Evolutionary conservation across 2,888 invertebrate genomes (phyloP).

Genomic region (Seira ritae): DNA sequence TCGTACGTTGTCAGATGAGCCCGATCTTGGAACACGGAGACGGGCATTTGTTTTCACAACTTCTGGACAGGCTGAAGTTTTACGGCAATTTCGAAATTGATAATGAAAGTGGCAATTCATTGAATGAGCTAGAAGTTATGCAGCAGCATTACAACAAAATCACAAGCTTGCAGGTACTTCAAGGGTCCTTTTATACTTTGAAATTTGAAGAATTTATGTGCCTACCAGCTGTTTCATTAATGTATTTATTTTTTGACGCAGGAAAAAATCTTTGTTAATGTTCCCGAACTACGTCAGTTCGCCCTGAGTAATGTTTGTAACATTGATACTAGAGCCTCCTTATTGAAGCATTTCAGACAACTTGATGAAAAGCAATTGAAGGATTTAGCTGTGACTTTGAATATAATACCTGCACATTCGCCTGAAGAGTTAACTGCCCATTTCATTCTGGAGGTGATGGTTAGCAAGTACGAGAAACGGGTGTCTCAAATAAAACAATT

Average conservation of each 20-base stretch:
- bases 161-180: constrained; percentile 87
- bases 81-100: constrained; percentile 98
- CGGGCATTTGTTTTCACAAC: constrained; percentile 93
- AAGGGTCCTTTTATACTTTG: neutral
- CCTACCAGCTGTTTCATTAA: neutral
- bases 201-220: neutral
- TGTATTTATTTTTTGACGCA: constrained; percentile 75
- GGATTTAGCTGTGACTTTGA: constrained; percentile 90
- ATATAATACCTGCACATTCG: constrained; percentile 87
- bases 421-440: constrained; percentile 82
- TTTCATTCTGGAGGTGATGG: constrained; percentile 91
- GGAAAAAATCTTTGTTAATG: constrained; percentile 95
- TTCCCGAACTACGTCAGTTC: constrained; percentile 89
- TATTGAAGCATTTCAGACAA: constrained; percentile 85
- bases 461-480: constrained; percentile 91
- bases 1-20: constrained; percentile 91
- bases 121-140: constrained; percentile 95
- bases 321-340: constrained; percentile 91
- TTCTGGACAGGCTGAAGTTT: constrained; percentile 96
- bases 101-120: constrained; percentile 95
- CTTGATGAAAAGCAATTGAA: constrained; percentile 81
- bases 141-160: constrained; percentile 95
- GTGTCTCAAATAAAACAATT: constrained; percentile 95
- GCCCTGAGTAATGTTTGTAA: constrained; percentile 95
- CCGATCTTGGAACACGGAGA: constrained; percentile 85